Conservation (phyloP, 2,888 invertebrate species). For the Phaedon cochleariae region DNA sequence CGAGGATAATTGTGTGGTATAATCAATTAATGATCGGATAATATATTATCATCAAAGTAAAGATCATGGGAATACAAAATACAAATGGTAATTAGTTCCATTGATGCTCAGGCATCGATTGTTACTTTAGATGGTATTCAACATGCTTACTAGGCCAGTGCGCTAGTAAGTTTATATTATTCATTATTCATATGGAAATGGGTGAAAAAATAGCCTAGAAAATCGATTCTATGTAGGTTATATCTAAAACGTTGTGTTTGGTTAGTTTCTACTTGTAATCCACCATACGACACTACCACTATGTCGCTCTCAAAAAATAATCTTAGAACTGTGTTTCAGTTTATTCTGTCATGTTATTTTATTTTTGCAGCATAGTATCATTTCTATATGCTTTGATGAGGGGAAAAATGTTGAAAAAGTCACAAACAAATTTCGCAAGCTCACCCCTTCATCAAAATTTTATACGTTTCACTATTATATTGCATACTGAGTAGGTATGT, state of each 20-base stretch:
- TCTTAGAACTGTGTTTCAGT: no score
- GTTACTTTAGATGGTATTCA: not conserved
- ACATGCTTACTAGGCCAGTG: not conserved
- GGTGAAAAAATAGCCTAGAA: not conserved
- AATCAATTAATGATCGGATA: not conserved
- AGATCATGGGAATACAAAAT: not conserved
- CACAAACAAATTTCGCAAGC: no score
- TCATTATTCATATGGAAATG: not conserved
- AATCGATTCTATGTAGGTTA: not conserved
- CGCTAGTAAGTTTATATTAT: not conserved
- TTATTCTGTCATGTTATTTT: no score
- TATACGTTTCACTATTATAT: no score
- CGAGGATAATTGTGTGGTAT: not conserved
- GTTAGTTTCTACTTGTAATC: not conserved
- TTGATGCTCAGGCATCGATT: not conserved
- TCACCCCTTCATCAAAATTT: no score
- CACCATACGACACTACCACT: no score
- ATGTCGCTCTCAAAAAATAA: no score
- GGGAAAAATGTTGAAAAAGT: no score
- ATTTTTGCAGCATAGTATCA: no score
- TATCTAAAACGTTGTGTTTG: not conserved
- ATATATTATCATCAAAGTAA: not conserved
- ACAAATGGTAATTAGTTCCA: not conserved
- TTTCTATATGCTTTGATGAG: no score
- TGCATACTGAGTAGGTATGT: no score